Conservation (phyloP, 2,113 vertebrate species). For the Montifringilla adamsi region DNA sequence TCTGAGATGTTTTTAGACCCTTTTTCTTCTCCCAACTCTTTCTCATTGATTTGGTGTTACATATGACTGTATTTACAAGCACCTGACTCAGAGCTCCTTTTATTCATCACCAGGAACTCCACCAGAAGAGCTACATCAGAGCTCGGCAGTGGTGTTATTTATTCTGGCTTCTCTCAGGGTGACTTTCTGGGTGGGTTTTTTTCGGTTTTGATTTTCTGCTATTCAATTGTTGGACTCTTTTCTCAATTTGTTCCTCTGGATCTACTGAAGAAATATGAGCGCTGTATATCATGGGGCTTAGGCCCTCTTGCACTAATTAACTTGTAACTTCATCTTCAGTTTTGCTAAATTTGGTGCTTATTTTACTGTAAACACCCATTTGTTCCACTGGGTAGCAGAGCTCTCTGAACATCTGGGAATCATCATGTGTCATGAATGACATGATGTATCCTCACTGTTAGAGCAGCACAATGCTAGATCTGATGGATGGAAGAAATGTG, state of each 20-base stretch:
- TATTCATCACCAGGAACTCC: slow-evolving; percentile 29
- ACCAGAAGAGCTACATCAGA: slow-evolving; percentile 37
- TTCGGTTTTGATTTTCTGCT: neutral
- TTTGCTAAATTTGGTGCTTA: slow-evolving; percentile 67
- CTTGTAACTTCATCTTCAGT: slow-evolving; percentile 58
- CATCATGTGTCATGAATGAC: slow-evolving; percentile 71
- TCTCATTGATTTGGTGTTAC: neutral
- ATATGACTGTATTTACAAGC: neutral
- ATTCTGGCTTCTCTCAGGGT: slow-evolving; percentile 3
- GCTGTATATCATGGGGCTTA: neutral
- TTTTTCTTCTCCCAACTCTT: neutral
- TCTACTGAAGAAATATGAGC: slow-evolving; percentile 23
- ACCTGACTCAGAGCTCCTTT: slow-evolving; percentile 48
- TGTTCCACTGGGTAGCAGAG: slow-evolving; percentile 63
- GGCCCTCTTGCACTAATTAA: slow-evolving; percentile 60
- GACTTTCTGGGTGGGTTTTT: slow-evolving; percentile 7
- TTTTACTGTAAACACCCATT: slow-evolving; percentile 62
- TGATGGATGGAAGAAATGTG: slow-evolving; percentile 65
- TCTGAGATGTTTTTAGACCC: neutral
- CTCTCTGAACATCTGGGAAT: slow-evolving; percentile 73
- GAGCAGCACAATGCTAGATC: slow-evolving; percentile 65
- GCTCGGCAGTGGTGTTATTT: slow-evolving; percentile 20
- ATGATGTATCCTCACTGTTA: slow-evolving; percentile 69
- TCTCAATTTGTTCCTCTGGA: slow-evolving; percentile 43
- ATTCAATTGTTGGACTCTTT: slow-evolving; percentile 36